Base-by-base conservation (phyloP, 2,113 vertebrate genomes). In the Tachycineta bicolor region DNA sequence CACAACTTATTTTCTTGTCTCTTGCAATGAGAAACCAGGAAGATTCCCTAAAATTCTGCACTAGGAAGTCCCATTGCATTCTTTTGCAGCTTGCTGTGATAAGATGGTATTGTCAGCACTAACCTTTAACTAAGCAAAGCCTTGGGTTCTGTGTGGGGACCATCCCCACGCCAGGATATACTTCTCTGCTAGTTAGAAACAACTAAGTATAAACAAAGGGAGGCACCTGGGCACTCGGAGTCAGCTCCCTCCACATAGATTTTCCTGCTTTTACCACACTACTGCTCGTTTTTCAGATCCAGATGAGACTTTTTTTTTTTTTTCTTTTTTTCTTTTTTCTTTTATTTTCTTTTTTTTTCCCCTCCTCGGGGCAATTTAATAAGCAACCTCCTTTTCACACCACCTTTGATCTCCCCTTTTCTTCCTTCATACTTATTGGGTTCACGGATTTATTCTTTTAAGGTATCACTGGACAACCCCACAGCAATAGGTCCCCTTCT, bases 71-170 rank as follows among this genome's bases (percentile, higher is more conserved):
- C 43, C 25, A 49, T 7, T 56, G 17, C 12, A 58, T 88, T 89
- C 53, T 90, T 76, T 78, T 68, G 15, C 70, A 63, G 44, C 56
- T 70, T 70, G 50, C 34, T 90, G 71, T 73, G 79, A 63, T 59
- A 77, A 91, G 77, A 94, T 67, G 70, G 68, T 47, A 64, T 39
- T 96, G 87, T 60, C 85, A 90, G 93, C 44, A 9, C 22, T 82
- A 73, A 83, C 59, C 84, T 95, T 96, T 95, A 84, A 34, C 69
- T 31, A 68, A 83, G 75, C 50, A 91, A 94, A 74, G 82, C 82
- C 83, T 81, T 78, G 71, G 63, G 87, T 55, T 81, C 82, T 93
- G 70, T 5, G 23, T 2, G 2, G 49, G 18, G 50, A 79, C 73
- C 68, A 91, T 75, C 50, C 39, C 89, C 75, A 44, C 68, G 74